A percentile compares a stretch with the other conserved stretches of the same genome.
These are phyloP conservation scores for Panthera leo DNA, from an alignment of 2,113 vertebrate species.

Conservation along the genomic window DNA sequence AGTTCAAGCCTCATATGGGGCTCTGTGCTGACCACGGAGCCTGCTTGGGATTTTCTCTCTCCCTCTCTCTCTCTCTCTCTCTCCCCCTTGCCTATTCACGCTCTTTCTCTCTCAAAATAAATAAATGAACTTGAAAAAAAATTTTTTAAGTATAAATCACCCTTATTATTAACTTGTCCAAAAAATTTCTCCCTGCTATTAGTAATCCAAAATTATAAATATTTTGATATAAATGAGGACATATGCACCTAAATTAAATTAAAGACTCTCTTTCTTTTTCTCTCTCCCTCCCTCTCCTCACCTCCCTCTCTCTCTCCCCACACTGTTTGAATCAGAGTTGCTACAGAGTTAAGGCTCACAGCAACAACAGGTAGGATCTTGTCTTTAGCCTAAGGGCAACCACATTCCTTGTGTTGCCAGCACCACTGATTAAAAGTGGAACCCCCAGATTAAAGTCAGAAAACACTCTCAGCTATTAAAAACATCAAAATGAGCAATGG, in stretches of 20 bases:
- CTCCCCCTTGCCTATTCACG: too few relatives aligned
- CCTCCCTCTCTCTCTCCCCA: background rate
- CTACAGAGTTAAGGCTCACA: background rate
- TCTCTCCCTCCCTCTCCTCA: background rate
- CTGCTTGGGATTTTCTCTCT: too few relatives aligned
- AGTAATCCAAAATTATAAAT: slow-evolving; percentile 18
- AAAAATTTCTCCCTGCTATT: background rate
- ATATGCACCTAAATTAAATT: slow-evolving; percentile 34
- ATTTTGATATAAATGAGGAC: slow-evolving; percentile 50
- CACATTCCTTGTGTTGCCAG: slow-evolving; percentile 36
- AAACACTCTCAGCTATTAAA: slow-evolving; percentile 43
- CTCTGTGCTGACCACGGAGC: too few relatives aligned
- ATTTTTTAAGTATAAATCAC: background rate
- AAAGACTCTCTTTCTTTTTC: background rate
- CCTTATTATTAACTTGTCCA: slow-evolving; percentile 1
- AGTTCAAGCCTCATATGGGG: too few relatives aligned
- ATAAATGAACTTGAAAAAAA: too few relatives aligned
- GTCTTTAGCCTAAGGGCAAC: slow-evolving; percentile 22
- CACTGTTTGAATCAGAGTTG: background rate
- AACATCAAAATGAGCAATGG: slow-evolving; percentile 27
- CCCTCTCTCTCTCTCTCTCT: too few relatives aligned
- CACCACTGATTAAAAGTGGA: background rate
- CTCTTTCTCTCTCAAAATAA: too few relatives aligned
- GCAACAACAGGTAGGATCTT: slow-evolving; percentile 66
- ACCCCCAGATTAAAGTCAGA: slow-evolving; percentile 14